These are phyloP conservation scores for Oxyteleia sp. DNA, from an alignment of 2,888 invertebrate species.

Conservation along the genomic window DNA sequence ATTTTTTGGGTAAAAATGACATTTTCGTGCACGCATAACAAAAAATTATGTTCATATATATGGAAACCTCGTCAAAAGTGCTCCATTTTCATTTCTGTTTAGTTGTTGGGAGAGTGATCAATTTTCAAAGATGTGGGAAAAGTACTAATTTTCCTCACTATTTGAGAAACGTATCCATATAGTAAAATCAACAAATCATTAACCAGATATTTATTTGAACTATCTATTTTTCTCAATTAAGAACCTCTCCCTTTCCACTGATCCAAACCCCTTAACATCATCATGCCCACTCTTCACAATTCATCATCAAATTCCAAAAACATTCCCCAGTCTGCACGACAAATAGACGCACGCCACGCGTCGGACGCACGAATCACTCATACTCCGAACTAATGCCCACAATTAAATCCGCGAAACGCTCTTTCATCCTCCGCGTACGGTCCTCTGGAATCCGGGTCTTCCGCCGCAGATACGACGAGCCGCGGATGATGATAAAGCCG, in stretches of 20 bases:
- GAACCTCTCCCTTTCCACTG: not conserved
- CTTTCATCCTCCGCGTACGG: slow-evolving; percentile 27
- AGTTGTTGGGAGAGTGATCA: too few relatives aligned
- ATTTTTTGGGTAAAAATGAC: too few relatives aligned
- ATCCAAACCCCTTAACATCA: not conserved
- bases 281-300: slow-evolving; percentile 9
- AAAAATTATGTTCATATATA: too few relatives aligned
- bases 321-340: slow-evolving; percentile 12
- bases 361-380: slow-evolving; percentile 34
- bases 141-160: too few relatives aligned
- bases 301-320: slow-evolving; percentile 12
- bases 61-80: too few relatives aligned
- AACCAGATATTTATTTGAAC: too few relatives aligned
- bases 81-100: too few relatives aligned
- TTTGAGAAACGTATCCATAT: too few relatives aligned
- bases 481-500: slow-evolving; percentile 31
- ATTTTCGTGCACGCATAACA: too few relatives aligned
- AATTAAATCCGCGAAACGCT: slow-evolving; percentile 34
- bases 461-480: slow-evolving; percentile 35
- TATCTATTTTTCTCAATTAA: too few relatives aligned
- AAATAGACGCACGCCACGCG: slow-evolving; percentile 26
- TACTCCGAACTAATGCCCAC: slow-evolving; percentile 13
- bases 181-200: too few relatives aligned
- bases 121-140: too few relatives aligned
- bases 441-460: slow-evolving; percentile 35